A percentile compares a stretch with the other conserved stretches of the same genome.
These are phyloP conservation scores for Gastrophryne carolinensis DNA, from an alignment of 2,797 vertebrate genomes.

Conservation along the genomic window DNA sequence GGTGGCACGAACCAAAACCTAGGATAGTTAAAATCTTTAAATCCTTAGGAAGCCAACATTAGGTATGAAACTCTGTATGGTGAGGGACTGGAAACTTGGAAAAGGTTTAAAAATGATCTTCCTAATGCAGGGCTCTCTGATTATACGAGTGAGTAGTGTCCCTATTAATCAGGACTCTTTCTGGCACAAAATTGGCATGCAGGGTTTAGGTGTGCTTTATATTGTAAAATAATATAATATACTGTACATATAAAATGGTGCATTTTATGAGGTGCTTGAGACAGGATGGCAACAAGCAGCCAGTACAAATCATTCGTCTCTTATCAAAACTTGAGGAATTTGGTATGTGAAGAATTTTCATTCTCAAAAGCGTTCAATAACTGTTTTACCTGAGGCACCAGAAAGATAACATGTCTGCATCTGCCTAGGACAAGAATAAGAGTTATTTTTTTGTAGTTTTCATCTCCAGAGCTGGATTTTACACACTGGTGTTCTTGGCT, in stretches of 20 bases:
- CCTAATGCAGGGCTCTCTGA: no score
- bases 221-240: no score
- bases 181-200: no score
- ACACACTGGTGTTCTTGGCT: neutral
- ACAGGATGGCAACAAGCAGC: neutral
- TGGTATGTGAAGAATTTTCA: constrained; percentile 42
- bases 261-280: constrained; percentile 10
- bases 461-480: neutral
- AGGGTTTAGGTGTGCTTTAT: no score
- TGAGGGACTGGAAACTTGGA: no score
- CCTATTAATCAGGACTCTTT: no score
- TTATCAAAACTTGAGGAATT: constrained; percentile 39
- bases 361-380: constrained; percentile 13
- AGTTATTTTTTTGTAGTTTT: neutral
- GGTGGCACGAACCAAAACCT: no score
- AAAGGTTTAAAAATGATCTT: no score
- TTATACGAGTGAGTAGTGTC: no score
- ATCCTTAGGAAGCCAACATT: no score
- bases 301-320: constrained; percentile 37
- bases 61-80: no score
- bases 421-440: neutral
- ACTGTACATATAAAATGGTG: constrained; percentile 1
- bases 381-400: constrained; percentile 15
- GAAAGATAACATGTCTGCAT: constrained; percentile 3
- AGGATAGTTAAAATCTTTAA: no score